A percentile compares a stretch with the other conserved stretches of the same genome.
These are phyloP conservation scores for Drosophila tsacasi DNA, from an alignment of 1,140 invertebrate genomes.

Conservation along the genomic window DNA sequence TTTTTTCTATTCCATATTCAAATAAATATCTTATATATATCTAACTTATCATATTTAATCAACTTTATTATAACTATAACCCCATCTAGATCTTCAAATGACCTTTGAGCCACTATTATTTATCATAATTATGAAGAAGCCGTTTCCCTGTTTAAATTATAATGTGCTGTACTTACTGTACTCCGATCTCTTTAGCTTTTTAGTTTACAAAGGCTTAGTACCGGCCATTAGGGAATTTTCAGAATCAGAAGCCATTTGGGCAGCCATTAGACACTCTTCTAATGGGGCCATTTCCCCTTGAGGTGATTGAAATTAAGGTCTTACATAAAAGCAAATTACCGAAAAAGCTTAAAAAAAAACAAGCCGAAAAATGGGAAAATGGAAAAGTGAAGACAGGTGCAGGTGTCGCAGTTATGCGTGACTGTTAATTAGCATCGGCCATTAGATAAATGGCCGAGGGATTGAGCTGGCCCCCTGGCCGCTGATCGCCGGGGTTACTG, in stretches of 20 bases:
- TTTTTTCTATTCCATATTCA: too few relatives aligned
- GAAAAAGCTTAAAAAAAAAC: neutral
- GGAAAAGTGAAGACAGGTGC: conserved; percentile 10
- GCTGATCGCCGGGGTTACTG: conserved; percentile 7
- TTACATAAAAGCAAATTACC: conserved; percentile 34
- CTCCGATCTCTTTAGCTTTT: neutral
- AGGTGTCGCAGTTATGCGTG: conserved; percentile 56
- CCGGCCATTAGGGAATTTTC: conserved; percentile 3
- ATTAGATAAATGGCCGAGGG: conserved; percentile 35
- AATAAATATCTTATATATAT: too few relatives aligned
- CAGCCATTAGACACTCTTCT: conserved; percentile 5
- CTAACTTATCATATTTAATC: too few relatives aligned
- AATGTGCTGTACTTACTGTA: neutral
- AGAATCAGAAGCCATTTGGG: conserved; percentile 21
- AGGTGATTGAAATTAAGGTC: conserved; percentile 22
- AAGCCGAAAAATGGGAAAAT: conserved; percentile 11
- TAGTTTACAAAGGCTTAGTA: neutral
- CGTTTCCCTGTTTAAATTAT: neutral
- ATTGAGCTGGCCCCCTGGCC: conserved; percentile 13
- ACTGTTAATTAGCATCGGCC: conserved; percentile 47
- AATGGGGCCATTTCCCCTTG: conserved; percentile 16
- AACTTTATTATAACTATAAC: neutral
- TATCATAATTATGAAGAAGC: neutral
- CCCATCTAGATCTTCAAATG: neutral
- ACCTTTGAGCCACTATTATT: neutral